phyloP scores from a whole-genome alignment of 2,888 invertebrate species.

The Pachycephus smyrnensis region DNA sequence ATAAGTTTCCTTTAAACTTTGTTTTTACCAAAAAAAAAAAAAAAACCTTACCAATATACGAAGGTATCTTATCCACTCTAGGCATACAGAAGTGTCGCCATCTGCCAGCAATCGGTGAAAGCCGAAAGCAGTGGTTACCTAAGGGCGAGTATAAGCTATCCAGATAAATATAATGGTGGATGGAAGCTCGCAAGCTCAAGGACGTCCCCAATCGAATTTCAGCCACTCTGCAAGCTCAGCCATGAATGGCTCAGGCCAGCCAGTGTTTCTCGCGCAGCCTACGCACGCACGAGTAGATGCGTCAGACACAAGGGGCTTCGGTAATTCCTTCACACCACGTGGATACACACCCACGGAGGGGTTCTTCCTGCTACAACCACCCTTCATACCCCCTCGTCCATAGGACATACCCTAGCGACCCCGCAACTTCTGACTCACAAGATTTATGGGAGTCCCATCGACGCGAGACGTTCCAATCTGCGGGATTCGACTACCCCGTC shows the following conservation, averaged over 20 bases:
- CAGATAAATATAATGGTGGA: neutral
- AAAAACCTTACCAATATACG: neutral
- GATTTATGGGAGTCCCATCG: slow-evolving; percentile 56
- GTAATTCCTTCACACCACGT: slow-evolving; percentile 62
- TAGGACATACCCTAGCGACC: slow-evolving; percentile 30
- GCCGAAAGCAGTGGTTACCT: neutral
- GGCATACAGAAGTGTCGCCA: neutral
- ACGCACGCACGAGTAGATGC: slow-evolving; percentile 33
- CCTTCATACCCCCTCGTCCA: slow-evolving; percentile 16
- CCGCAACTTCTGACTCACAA: slow-evolving; percentile 57
- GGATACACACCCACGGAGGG: slow-evolving; percentile 49
- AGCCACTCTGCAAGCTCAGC: neutral
- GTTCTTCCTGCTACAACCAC: slow-evolving; percentile 6
- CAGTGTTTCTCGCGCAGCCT: slow-evolving; percentile 34
- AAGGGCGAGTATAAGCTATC: neutral
- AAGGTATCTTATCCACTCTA: neutral
- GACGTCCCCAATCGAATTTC: slow-evolving; percentile 10
- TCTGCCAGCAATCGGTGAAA: neutral
- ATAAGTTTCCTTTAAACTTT: neutral
- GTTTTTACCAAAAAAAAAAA: neutral
- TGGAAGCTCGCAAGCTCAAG: neutral
- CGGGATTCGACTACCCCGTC: slow-evolving; percentile 21
- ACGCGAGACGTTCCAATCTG: slow-evolving; percentile 47
- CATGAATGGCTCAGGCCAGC: slow-evolving; percentile 42
- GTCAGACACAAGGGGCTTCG: slow-evolving; percentile 23